phyloP scores from a whole-genome alignment of 2,888 invertebrate species.

The Mamestra brassicae region DNA sequence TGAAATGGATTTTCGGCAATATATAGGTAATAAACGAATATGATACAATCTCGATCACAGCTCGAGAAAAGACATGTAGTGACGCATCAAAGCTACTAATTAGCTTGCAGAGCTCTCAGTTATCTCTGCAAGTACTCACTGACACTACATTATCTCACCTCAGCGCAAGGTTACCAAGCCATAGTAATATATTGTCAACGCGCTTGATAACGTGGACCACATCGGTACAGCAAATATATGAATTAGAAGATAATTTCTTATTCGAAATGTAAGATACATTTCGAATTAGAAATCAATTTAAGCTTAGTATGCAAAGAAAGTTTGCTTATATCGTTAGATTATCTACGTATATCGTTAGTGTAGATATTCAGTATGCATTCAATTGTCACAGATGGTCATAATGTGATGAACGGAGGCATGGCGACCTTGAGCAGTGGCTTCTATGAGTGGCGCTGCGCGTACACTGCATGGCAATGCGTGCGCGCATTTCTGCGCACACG shows the following conservation, averaged over 20 bases:
- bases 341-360: conserved; percentile 44
- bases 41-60: neutral
- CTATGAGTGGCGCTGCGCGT: conserved; percentile 75
- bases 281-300: neutral
- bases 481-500: conserved; percentile 70
- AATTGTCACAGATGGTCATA: conserved; percentile 51
- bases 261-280: conserved; percentile 38
- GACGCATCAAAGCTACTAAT: conserved; percentile 60
- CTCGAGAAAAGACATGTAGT: conserved; percentile 12
- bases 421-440: conserved; percentile 76
- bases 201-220: conserved; percentile 78
- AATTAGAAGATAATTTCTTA: conserved; percentile 51
- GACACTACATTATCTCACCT: conserved; percentile 74
- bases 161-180: conserved; percentile 81
- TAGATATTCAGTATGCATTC: conserved; percentile 42
- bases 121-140: conserved; percentile 71
- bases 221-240: conserved; percentile 55
- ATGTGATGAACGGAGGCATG: conserved; percentile 68
- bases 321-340: conserved; percentile 17
- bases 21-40: neutral
- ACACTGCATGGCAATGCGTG: conserved; percentile 79
- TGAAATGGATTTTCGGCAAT: conserved; percentile 64
- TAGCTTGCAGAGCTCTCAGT: conserved; percentile 69
- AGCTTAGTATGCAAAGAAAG: conserved; percentile 21
- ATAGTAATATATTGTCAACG: conserved; percentile 85